A percentile compares a stretch with the other conserved stretches of the same genome.
phyloP scores from a whole-genome alignment of 2,797 vertebrate species.

The Chaetophractus vellerosus region DNA sequence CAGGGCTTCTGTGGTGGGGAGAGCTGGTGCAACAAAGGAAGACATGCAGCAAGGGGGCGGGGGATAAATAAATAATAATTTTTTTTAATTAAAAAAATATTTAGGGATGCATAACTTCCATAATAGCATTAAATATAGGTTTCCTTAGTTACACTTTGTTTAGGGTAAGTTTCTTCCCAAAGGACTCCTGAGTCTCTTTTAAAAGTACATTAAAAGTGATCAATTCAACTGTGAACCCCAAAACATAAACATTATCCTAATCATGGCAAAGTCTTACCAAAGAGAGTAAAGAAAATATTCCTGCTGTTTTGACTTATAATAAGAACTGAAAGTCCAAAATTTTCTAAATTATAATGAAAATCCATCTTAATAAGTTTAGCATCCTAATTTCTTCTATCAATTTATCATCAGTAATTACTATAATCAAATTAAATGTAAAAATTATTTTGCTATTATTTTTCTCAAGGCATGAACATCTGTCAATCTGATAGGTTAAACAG shows the following conservation, averaged over 20 bases:
- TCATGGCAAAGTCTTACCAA: background rate
- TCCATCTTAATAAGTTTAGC: background rate
- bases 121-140: background rate
- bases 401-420: constrained; percentile 37
- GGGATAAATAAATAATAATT: no score
- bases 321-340: background rate
- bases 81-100: background rate
- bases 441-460: background rate
- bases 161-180: background rate
- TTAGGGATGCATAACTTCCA: background rate
- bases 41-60: no score
- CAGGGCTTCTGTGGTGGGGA: no score
- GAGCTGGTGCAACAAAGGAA: no score
- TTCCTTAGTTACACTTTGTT: background rate
- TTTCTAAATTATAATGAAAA: constrained; percentile 7
- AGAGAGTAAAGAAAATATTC: background rate
- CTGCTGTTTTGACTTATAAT: background rate
- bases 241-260: background rate
- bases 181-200: background rate
- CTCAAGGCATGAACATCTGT: background rate
- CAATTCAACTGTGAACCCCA: background rate
- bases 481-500: background rate
- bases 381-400: background rate
- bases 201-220: background rate
- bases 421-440: constrained; percentile 25